Conservation (phyloP, 1,140 invertebrate genomes). For the Theocolax elegans region DNA sequence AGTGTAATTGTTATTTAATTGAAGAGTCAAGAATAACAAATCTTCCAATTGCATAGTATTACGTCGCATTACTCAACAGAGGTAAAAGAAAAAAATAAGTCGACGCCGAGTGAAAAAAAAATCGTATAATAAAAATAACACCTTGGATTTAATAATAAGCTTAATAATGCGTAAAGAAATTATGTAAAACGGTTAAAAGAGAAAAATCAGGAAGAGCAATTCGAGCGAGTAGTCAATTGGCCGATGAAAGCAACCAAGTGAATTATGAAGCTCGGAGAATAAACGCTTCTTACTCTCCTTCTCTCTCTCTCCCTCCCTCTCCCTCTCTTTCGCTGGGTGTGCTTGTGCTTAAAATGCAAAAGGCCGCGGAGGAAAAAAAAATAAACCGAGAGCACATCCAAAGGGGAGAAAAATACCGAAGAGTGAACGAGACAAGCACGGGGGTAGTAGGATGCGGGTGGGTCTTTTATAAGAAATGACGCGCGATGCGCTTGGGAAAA, state of each 20-base stretch:
- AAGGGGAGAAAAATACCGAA: neutral
- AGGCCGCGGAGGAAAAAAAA: neutral
- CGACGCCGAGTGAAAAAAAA: neutral
- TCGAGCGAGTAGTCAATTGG: conserved; percentile 18
- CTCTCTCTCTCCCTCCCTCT: no score
- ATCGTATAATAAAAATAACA: neutral
- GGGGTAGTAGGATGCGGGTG: neutral
- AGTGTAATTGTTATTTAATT: no score
- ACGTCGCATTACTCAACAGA: neutral
- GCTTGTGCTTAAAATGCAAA: conserved; percentile 18
- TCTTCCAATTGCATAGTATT: no score
- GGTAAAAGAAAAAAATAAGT: neutral
- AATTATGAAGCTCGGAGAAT: conserved; percentile 15
- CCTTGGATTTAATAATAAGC: neutral
- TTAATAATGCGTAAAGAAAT: neutral
- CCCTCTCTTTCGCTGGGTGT: no score
- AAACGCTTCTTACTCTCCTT: no score
- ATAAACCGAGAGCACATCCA: neutral
- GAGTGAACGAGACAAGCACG: neutral
- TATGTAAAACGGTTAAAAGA: neutral
- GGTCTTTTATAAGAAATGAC: neutral
- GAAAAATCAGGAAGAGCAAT: neutral
- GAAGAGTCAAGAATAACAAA: no score
- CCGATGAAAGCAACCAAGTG: conserved; percentile 17
- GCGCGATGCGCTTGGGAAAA: neutral